These are phyloP conservation scores for Crenichthys baileyi DNA, from an alignment of 2,797 vertebrate genomes.

Conservation along the genomic window DNA sequence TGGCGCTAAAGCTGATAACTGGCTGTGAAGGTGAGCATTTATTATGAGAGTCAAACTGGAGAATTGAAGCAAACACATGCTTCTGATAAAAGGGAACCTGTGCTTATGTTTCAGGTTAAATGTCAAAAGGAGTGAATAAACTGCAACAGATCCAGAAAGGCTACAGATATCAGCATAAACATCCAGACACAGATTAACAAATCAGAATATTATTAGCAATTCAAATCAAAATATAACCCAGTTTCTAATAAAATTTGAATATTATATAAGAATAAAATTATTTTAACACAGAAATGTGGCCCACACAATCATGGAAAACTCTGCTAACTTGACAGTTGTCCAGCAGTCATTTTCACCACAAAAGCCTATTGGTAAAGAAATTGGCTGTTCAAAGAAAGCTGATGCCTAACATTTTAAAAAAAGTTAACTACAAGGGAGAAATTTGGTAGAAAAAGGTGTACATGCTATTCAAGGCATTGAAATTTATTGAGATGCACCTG, in stretches of 20 bases:
- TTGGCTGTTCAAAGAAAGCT: neutral
- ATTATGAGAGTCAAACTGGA: conserved; percentile 44
- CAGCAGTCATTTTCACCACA: neutral
- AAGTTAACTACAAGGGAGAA: conserved; percentile 9
- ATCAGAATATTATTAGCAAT: neutral
- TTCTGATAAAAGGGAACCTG: conserved; percentile 51
- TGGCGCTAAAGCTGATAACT: conserved; percentile 60
- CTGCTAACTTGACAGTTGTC: neutral
- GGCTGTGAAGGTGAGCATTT: conserved; percentile 66
- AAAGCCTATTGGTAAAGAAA: neutral
- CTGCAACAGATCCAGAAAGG: conserved; percentile 29
- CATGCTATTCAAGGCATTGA: neutral
- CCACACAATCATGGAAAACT: neutral
- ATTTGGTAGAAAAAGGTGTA: neutral
- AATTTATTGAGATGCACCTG: neutral
- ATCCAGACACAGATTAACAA: neutral
- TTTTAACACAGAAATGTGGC: neutral
- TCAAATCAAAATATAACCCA: neutral
- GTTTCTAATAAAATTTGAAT: neutral
- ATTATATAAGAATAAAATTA: neutral
- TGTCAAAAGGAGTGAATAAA: conserved; percentile 47
- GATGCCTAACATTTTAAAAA: neutral
- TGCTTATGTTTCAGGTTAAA: conserved; percentile 49
- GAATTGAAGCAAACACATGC: conserved; percentile 47
- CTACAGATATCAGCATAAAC: conserved; percentile 28